phyloP scores from a whole-genome alignment of 1,140 invertebrate genomes.

The Asbolus verrucosus region DNA sequence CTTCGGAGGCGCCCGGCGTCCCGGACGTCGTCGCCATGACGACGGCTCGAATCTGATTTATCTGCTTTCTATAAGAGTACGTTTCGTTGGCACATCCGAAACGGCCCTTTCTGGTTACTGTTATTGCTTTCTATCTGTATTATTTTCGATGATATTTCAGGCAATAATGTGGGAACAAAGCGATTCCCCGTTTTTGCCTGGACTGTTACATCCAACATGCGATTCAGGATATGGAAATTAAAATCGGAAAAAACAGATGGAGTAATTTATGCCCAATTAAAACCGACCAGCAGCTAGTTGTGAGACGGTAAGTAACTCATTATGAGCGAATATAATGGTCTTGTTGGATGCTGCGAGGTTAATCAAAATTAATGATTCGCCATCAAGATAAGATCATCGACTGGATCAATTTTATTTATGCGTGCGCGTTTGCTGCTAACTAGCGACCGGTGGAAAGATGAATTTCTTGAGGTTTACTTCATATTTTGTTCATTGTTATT shows the following conservation, averaged over 20 bases:
- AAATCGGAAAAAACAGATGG: neutral
- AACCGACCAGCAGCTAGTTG: slow-evolving; percentile 10
- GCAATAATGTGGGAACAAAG: slow-evolving; percentile 21
- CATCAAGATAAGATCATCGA: slow-evolving; percentile 18
- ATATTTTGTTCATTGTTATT: too few relatives aligned
- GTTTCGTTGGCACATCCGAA: slow-evolving; percentile 23
- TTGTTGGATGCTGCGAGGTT: neutral
- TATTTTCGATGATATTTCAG: slow-evolving; percentile 34
- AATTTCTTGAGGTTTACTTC: too few relatives aligned
- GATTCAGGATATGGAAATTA: slow-evolving; percentile 6
- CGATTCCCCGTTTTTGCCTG: slow-evolving; percentile 2
- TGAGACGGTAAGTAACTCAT: slow-evolving; percentile 16
- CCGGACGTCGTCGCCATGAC: slow-evolving; percentile 44
- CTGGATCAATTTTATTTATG: slow-evolving; percentile 1
- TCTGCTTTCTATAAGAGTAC: slow-evolving; percentile 39
- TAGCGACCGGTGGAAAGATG: too few relatives aligned
- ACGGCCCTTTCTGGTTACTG: slow-evolving; percentile 34
- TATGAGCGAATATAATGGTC: slow-evolving; percentile 20
- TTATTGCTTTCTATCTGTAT: slow-evolving; percentile 42
- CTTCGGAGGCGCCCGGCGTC: slow-evolving; percentile 38
- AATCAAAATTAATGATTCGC: slow-evolving; percentile 34
- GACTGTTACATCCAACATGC: neutral
- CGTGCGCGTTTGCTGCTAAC: neutral
- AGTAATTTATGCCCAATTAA: slow-evolving; percentile 23
- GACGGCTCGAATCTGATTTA: slow-evolving; percentile 41